These are phyloP conservation scores for Drosophila leonis DNA, from an alignment of 2,888 invertebrate genomes.

Conservation along the genomic window DNA sequence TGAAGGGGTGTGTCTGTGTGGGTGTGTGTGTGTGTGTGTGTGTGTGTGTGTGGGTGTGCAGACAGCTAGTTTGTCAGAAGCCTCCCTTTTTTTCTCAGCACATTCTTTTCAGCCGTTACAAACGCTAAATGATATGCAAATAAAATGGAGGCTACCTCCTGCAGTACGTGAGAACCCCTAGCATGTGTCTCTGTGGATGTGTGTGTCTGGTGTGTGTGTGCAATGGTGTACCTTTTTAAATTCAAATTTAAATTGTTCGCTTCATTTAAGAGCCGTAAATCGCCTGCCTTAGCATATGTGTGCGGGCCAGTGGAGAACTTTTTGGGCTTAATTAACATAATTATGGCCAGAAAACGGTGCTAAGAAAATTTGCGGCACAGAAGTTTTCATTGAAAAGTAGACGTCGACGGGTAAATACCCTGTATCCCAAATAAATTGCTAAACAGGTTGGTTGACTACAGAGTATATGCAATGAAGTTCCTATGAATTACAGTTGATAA, in stretches of 20 bases:
- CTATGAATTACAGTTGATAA: not conserved
- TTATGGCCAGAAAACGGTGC: conserved; percentile 44
- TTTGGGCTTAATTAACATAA: conserved; percentile 68
- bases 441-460: not conserved
- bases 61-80: conserved; percentile 65
- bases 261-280: conserved; percentile 65
- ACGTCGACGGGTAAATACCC: not conserved
- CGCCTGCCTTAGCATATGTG: conserved; percentile 46
- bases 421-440: not conserved
- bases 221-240: conserved; percentile 55
- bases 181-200: not conserved
- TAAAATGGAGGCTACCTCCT: conserved; percentile 63
- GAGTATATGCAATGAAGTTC: not conserved
- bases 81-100: conserved; percentile 31
- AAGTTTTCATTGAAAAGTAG: not conserved
- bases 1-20: conserved; percentile 5
- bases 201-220: conserved; percentile 3
- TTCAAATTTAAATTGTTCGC: conserved; percentile 77
- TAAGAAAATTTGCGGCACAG: not conserved
- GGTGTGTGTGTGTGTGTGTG: not conserved
- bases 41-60: conserved; percentile 28
- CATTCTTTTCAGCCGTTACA: conserved; percentile 59
- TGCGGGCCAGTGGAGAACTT: conserved; percentile 35
- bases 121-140: conserved; percentile 76
- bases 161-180: conserved; percentile 40